phyloP scores from a whole-genome alignment of 37 sponge, comb jelly and placozoan species.

The Spongilla lacustris region DNA sequence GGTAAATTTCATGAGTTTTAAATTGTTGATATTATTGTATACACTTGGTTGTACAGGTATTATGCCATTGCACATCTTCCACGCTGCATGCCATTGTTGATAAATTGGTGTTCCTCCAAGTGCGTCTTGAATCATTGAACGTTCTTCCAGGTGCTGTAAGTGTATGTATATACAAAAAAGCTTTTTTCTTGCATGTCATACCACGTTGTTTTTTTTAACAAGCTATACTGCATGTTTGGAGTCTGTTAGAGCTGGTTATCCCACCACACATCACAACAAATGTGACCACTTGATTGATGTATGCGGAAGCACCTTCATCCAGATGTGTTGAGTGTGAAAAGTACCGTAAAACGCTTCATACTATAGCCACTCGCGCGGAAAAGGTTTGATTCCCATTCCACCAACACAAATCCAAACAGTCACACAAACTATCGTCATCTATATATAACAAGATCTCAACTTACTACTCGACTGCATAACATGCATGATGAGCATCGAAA shows the following conservation, averaged over 20 bases:
- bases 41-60: no score
- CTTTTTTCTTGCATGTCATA: no score
- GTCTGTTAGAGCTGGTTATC: no score
- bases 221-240: neutral
- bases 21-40: no score
- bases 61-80: no score
- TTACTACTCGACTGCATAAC: neutral
- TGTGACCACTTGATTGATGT: neutral
- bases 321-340: constrained; percentile 8
- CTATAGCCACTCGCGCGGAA: constrained; percentile 5
- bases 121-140: no score
- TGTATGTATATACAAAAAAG: no score
- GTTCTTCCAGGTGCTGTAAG: no score
- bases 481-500: constrained; percentile 4
- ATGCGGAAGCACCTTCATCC: neutral
- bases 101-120: no score
- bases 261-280: neutral
- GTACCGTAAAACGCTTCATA: constrained; percentile 4
- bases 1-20: no score
- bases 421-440: constrained; percentile 3
- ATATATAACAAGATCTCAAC: neutral
- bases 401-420: constrained; percentile 3
- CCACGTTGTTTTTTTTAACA: no score
- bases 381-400: neutral
- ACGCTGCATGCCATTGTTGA: no score